These are phyloP conservation scores for Sebastes taczanowskii DNA, from an alignment of 2,797 vertebrate species.

Conservation along the genomic window DNA sequence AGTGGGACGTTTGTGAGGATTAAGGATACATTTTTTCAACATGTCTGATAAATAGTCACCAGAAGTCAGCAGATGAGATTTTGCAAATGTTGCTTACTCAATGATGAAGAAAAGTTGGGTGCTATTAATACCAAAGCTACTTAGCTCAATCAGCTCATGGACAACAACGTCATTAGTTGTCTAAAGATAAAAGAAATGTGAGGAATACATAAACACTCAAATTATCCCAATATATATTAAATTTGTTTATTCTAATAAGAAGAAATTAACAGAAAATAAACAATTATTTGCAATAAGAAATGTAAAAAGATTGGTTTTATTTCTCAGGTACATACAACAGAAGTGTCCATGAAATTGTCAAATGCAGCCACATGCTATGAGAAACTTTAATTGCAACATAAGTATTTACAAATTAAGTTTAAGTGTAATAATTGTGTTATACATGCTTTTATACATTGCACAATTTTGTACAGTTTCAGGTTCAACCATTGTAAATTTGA, in stretches of 20 bases:
- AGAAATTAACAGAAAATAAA: constrained; percentile 23
- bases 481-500: constrained; percentile 9
- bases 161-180: background rate
- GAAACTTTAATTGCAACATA: constrained; percentile 36
- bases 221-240: constrained; percentile 48
- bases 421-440: constrained; percentile 46
- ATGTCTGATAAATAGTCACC: constrained; percentile 20
- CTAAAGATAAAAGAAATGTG: background rate
- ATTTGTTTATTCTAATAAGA: constrained; percentile 72
- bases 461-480: constrained; percentile 22
- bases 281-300: constrained; percentile 27
- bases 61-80: constrained; percentile 7
- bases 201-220: background rate
- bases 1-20: constrained; percentile 43
- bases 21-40: constrained; percentile 23
- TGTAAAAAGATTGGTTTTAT: constrained; percentile 38
- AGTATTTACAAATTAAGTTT: constrained; percentile 58
- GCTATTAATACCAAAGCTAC: background rate
- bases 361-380: constrained; percentile 32
- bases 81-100: background rate
- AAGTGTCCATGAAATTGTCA: constrained; percentile 30
- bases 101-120: background rate
- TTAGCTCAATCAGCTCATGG: background rate
- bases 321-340: constrained; percentile 37
- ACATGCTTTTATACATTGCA: constrained; percentile 44